These are phyloP conservation scores for Cygnus olor DNA, from an alignment of 2,797 vertebrate species.

Conservation along the genomic window DNA sequence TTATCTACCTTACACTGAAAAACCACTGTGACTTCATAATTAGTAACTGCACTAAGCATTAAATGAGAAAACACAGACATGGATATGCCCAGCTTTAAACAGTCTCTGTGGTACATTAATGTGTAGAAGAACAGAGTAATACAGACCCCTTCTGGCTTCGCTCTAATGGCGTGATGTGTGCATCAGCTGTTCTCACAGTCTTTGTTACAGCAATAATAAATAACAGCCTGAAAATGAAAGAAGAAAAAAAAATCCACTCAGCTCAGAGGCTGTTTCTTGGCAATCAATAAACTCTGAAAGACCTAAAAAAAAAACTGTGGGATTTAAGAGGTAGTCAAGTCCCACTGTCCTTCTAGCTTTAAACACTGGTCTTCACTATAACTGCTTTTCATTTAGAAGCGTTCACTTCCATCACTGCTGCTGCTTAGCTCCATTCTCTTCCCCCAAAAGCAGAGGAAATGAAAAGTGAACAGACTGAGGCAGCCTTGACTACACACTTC, in stretches of 20 bases:
- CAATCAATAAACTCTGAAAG: not conserved
- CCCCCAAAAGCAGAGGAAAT: not conserved
- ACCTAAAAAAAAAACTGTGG: not conserved
- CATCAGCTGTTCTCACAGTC: not conserved
- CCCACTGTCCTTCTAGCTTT: not conserved
- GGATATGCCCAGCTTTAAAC: not conserved
- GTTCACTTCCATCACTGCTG: not conserved
- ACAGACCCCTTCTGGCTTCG: not conserved
- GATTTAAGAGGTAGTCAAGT: not conserved
- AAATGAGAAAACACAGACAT: not conserved
- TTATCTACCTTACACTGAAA: not conserved
- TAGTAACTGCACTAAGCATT: not conserved
- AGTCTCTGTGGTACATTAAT: not conserved
- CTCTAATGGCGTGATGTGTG: not conserved
- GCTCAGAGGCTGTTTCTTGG: not conserved
- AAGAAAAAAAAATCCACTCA: not conserved
- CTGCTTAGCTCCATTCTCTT: not conserved
- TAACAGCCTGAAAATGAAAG: not conserved
- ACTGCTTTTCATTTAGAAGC: not conserved
- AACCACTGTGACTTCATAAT: not conserved
- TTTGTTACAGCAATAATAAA: not conserved
- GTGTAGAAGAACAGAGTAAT: not conserved
- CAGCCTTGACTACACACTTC: not conserved
- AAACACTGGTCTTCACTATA: not conserved
- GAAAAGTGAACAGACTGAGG: not conserved